Conservation (phyloP, 1,140 invertebrate genomes). For the Antheraea pernyi region DNA sequence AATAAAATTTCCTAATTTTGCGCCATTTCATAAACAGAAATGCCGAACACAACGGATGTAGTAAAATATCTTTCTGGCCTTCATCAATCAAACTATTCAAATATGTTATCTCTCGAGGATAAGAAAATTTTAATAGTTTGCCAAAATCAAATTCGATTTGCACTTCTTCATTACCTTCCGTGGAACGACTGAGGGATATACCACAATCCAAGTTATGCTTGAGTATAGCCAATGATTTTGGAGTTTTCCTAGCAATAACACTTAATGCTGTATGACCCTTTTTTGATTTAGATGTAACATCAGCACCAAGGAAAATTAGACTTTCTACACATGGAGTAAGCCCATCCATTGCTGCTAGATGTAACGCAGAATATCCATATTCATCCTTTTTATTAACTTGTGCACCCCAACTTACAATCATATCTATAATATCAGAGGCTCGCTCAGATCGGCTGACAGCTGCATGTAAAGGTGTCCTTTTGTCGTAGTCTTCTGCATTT, state of each 20-base stretch:
- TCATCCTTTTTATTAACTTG: constrained; percentile 81
- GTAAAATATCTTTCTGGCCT: constrained; percentile 81
- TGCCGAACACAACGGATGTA: constrained; percentile 82
- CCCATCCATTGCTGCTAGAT: constrained; percentile 84
- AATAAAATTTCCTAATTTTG: constrained; percentile 83
- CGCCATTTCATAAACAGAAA: constrained; percentile 84
- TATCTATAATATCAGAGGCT: constrained; percentile 78
- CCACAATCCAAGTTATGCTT: constrained; percentile 80
- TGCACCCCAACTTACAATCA: constrained; percentile 79
- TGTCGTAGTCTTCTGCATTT: constrained; percentile 80
- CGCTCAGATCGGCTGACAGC: constrained; percentile 78
- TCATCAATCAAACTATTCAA: constrained; percentile 82
- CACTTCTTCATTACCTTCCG: constrained; percentile 80
- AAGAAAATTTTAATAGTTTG: constrained; percentile 79
- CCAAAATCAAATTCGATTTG: constrained; percentile 82
- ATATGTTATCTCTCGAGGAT: constrained; percentile 81
- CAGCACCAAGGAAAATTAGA: constrained; percentile 83
- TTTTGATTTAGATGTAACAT: constrained; percentile 82
- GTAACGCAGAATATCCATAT: constrained; percentile 84
- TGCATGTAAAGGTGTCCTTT: constrained; percentile 81
- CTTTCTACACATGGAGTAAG: constrained; percentile 81
- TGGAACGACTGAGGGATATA: constrained; percentile 78
- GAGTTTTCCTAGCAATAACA: constrained; percentile 81
- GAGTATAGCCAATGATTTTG: constrained; percentile 80
- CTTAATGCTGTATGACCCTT: constrained; percentile 82